Evolutionary conservation across 1,140 invertebrate genomes (phyloP).

Genomic region (Papilio helenus): DNA sequence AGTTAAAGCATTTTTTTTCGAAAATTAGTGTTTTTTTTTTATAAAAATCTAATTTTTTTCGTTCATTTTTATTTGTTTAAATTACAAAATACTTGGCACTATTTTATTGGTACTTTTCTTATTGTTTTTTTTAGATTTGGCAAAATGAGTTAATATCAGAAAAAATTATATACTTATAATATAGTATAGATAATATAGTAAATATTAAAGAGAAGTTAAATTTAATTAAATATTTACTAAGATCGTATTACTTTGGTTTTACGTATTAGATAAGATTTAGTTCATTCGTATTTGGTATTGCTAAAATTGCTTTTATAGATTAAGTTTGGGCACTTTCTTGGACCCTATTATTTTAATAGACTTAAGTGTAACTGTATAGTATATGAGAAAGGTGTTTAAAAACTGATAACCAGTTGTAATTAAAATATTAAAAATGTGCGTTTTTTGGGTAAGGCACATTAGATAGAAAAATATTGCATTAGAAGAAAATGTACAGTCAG

Average conservation of each 20-base stretch:
- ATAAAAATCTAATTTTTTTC: slow-evolving; percentile 5
- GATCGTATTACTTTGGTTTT: neutral
- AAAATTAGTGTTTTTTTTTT: neutral
- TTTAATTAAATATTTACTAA: neutral
- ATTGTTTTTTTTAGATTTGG: neutral
- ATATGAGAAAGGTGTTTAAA: no score
- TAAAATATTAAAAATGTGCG: neutral
- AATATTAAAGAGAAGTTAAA: neutral
- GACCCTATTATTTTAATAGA: slow-evolving; percentile 10
- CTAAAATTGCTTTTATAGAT: neutral
- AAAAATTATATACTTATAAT: neutral
- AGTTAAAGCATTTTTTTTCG: slow-evolving; percentile 23
- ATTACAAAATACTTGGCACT: slow-evolving; percentile 28
- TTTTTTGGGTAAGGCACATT: neutral
- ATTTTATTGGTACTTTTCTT: neutral
- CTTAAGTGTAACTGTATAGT: neutral
- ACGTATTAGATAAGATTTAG: neutral
- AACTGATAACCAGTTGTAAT: no score
- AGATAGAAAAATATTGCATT: neutral
- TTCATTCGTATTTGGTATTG: slow-evolving; percentile 1
- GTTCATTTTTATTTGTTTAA: neutral
- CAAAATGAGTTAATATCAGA: neutral
- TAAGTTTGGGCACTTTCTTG: neutral
- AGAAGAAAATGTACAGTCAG: neutral
- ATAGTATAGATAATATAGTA: no score